Base-by-base conservation (phyloP, 2,888 invertebrate genomes). In the Tinea semifulvella region DNA sequence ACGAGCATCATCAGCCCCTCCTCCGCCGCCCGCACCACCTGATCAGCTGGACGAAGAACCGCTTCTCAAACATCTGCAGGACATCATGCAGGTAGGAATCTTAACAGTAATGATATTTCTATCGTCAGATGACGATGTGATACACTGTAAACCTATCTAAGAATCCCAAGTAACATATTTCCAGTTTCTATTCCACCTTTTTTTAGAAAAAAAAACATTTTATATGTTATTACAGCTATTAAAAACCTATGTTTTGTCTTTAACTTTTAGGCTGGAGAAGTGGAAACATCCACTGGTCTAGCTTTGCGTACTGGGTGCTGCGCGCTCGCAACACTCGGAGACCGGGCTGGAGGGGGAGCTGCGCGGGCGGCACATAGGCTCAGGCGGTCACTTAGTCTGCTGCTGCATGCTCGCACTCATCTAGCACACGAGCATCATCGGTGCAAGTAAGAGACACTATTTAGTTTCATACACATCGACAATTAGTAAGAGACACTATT, bases 41-140 rank as follows among this genome's bases (percentile, higher is more conserved):
- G 81, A 77, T 52, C 48, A 70, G 47, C 45, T 68, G 16, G 85
- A 71, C 2, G 79, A 81, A 64, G 86, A 86, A 53, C 84, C 89
- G 5, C 88, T 91, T 52, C 87, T 92, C 39, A 86, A 85, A 38
- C 92, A 95, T 63, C 80, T 96, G 49, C 89, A 93, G 47, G 91
- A 92, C 56, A 93, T 97, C 57, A 85, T 96, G 53, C 92, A 77
- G 76, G 79, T 72, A 46, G 38, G n/a, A n/a, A n/a, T n/a, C n/a
- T n/a, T n/a, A n/a, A n/a, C n/a, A n/a, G n/a, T n/a, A n/a, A n/a
- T n/a, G n/a, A n/a, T n/a, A n/a, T n/a, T n/a, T n/a, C n/a, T n/a
- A n/a, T n/a, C n/a, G n/a, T n/a, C n/a, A n/a, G n/a, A n/a, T n/a
- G n/a, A n/a, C n/a, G n/a, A n/a, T n/a, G n/a, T n/a, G n/a, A n/a